Conservation (phyloP, 2,113 vertebrate genomes). For the Xiphophorus maculatus region DNA sequence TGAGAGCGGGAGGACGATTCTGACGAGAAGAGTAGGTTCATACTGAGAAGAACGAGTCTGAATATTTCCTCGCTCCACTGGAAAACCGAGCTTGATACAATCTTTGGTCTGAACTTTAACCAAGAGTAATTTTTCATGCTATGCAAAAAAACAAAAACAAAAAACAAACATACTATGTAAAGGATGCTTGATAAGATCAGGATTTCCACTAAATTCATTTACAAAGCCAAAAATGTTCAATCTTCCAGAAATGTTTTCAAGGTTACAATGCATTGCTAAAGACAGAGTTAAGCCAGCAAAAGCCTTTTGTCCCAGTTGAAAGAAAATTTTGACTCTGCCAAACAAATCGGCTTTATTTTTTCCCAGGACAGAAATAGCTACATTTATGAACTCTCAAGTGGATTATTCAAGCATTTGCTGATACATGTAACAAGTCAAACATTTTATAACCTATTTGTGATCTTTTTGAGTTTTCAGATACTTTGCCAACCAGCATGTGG, state of each 20-base stretch:
- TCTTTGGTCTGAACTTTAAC: too few species aligned
- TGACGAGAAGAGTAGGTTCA: not conserved
- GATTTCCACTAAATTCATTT: too few species aligned
- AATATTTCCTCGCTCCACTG: not conserved
- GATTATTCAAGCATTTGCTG: too few species aligned
- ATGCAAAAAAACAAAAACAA: too few species aligned
- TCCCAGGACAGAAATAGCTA: not conserved
- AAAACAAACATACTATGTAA: too few species aligned
- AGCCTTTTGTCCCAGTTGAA: not conserved
- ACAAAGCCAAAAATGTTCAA: too few species aligned
- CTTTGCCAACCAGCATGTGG: not conserved
- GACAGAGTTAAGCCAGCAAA: not conserved
- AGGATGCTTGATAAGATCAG: too few species aligned
- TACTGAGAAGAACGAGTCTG: not conserved
- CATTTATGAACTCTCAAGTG: not conserved
- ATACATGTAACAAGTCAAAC: not conserved
- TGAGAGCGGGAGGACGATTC: not conserved
- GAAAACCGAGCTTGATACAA: too few species aligned
- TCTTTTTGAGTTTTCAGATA: not conserved
- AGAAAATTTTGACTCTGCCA: not conserved
- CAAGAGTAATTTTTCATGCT: too few species aligned
- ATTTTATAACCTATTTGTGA: not conserved
- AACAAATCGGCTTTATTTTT: not conserved
- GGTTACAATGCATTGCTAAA: not conserved
- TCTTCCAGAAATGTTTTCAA: too few species aligned